Conservation (phyloP, 2,113 vertebrate genomes). For the Alethe castanea region DNA sequence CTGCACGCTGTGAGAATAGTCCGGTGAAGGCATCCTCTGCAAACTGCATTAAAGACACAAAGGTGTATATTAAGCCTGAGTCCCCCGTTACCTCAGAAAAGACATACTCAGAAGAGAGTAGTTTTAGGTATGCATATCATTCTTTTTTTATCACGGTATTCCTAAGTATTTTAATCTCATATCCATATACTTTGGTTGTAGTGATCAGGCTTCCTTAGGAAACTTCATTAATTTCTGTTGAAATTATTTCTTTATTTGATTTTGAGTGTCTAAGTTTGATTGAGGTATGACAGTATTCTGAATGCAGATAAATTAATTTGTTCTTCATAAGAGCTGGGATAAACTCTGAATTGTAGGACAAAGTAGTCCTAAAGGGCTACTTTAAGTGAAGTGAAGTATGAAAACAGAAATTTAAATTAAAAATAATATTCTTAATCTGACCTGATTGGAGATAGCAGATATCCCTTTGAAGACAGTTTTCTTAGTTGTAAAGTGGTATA, state of each 20-base stretch:
- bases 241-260: not conserved
- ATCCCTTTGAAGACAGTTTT: not conserved
- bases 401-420: not conserved
- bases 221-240: not conserved
- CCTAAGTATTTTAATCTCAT: not conserved
- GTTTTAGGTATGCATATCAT: slow-evolving; percentile 67
- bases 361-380: not conserved
- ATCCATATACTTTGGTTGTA: not conserved
- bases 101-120: not conserved
- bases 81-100: not conserved
- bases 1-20: not conserved
- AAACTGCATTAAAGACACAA: not conserved
- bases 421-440: not conserved
- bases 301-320: not conserved
- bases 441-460: not conserved
- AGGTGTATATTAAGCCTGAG: not conserved
- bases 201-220: not conserved
- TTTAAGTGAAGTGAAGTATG: not conserved
- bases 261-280: not conserved
- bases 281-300: not conserved
- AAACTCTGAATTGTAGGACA: not conserved
- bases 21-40: not conserved
- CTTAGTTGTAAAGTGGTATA: not conserved
- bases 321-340: not conserved
- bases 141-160: not conserved